Evolutionary conservation across 1,140 invertebrate species (phyloP).

Genomic region (Drosophila yakuba): DNA sequence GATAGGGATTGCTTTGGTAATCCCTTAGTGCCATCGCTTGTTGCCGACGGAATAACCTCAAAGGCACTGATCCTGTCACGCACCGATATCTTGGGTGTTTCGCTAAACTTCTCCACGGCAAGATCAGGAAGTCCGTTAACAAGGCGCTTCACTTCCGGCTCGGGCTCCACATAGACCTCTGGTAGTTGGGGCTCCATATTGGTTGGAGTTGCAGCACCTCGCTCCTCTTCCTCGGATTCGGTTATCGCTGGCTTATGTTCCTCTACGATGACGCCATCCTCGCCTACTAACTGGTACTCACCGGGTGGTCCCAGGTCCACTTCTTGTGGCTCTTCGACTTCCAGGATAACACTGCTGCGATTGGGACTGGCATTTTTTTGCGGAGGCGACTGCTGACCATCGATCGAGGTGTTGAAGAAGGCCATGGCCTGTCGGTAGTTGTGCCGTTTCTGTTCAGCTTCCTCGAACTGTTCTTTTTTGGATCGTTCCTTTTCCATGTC

Average conservation of each 20-base stretch:
- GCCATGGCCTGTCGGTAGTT: constrained; percentile 82
- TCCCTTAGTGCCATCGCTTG: constrained; percentile 26
- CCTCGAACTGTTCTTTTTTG: constrained; percentile 53
- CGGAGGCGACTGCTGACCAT: constrained; percentile 66
- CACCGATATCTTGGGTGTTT: constrained; percentile 74
- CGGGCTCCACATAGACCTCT: constrained; percentile 62
- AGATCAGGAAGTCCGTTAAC: constrained; percentile 69
- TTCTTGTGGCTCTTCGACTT: constrained; percentile 39
- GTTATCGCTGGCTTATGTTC: constrained; percentile 19
- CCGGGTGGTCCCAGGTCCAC: constrained; percentile 58
- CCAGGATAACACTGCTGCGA: constrained; percentile 50
- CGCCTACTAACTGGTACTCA: constrained; percentile 55
- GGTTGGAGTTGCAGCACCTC: constrained; percentile 57
- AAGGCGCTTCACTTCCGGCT: constrained; percentile 45
- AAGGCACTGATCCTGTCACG: constrained; percentile 80
- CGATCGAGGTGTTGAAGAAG: constrained; percentile 79
- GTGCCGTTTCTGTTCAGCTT: constrained; percentile 70
- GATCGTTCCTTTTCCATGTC: constrained; percentile 63
- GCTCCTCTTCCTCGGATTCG: constrained; percentile 52
- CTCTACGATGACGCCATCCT: constrained; percentile 50
- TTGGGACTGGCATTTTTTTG: constrained; percentile 26
- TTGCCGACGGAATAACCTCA: constrained; percentile 48
- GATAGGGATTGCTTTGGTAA: constrained; percentile 66
- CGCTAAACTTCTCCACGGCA: constrained; percentile 63
- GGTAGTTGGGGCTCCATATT: constrained; percentile 52